phyloP scores from a whole-genome alignment of 1,140 invertebrate species.

The Portunus trituberculatus region DNA sequence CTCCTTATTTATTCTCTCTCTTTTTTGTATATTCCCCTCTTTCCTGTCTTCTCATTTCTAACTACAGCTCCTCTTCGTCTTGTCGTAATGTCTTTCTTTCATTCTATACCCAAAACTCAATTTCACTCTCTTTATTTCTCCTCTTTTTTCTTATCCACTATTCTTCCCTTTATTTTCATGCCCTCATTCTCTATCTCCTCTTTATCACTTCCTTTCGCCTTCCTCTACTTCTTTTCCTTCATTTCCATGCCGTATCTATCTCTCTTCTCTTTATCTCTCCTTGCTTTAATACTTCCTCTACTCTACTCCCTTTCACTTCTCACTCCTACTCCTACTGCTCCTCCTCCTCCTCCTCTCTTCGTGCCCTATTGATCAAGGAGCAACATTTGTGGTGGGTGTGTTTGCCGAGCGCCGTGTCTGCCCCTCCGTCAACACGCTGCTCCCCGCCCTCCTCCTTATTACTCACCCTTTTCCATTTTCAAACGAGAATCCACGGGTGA shows the following conservation, averaged over 20 bases:
- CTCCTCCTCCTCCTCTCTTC: background rate
- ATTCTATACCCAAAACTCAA: too few species aligned
- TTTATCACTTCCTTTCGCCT: too few species aligned
- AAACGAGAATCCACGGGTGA: background rate
- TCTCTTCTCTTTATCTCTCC: too few species aligned
- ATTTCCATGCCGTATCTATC: too few species aligned
- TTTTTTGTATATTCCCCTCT: too few species aligned
- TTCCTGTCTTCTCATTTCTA: too few species aligned
- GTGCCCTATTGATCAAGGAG: background rate
- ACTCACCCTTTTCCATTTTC: conserved; percentile 21
- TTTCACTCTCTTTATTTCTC: background rate
- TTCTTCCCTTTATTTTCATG: too few species aligned
- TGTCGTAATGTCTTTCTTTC: too few species aligned
- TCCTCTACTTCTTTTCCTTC: too few species aligned
- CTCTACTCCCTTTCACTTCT: background rate
- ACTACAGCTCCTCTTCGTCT: too few species aligned
- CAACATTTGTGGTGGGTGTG: conserved; percentile 1
- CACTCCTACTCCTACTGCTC: background rate
- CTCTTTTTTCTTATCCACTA: background rate
- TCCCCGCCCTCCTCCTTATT: background rate
- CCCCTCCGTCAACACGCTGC: background rate
- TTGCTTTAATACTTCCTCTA: background rate
- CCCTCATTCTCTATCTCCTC: too few species aligned
- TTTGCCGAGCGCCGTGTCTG: background rate
- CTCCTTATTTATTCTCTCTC: too few species aligned